Evolutionary conservation across 1,140 invertebrate genomes (phyloP).

Genomic region (Melitaea cinxia): DNA sequence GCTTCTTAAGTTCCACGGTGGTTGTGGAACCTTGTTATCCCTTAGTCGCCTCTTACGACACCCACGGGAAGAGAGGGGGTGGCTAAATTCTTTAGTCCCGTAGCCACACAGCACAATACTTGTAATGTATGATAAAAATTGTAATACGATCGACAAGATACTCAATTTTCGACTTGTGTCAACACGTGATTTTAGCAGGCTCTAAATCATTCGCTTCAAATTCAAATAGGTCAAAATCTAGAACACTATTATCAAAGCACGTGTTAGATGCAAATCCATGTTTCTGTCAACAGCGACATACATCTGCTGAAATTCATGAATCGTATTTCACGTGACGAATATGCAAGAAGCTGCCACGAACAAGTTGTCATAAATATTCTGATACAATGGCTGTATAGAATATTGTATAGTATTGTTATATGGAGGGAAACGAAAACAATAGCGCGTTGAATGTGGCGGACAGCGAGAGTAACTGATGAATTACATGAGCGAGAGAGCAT

Average conservation of each 20-base stretch:
- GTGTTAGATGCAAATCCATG: slow-evolving; percentile 6
- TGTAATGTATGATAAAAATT: no score
- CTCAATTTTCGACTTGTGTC: neutral
- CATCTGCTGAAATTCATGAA: slow-evolving; percentile 31
- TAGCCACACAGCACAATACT: no score
- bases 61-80: no score
- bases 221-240: neutral
- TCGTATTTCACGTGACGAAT: slow-evolving; percentile 17
- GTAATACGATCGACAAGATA: no score
- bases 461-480: slow-evolving; percentile 39
- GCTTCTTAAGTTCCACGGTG: no score
- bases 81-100: no score
- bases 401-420: slow-evolving; percentile 32
- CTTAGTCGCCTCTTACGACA: no score
- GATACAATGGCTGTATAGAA: slow-evolving; percentile 20
- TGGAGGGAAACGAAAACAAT: slow-evolving; percentile 34
- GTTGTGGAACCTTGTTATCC: no score
- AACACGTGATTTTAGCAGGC: neutral
- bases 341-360: slow-evolving; percentile 29
- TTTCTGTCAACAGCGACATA: neutral
- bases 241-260: neutral
- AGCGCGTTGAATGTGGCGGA: slow-evolving; percentile 36
- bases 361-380: slow-evolving; percentile 31
- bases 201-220: neutral
- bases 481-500: slow-evolving; percentile 34